These are phyloP conservation scores for Drosophila limbata DNA, from an alignment of 2,888 invertebrate species.

Conservation along the genomic window DNA sequence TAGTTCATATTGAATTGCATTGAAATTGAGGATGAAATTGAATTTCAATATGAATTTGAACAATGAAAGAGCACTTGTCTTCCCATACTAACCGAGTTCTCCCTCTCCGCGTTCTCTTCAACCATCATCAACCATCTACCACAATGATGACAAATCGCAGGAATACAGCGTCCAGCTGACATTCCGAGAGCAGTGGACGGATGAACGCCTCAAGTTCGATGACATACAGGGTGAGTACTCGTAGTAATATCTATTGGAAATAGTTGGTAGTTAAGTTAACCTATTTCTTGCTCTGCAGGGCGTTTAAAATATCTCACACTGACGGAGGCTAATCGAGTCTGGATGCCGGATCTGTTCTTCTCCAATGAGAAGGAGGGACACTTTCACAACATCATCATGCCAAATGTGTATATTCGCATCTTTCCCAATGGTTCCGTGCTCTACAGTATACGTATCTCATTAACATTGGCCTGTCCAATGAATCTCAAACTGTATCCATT, in stretches of 20 bases:
- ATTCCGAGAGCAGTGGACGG: constrained; percentile 98
- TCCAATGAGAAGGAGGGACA: constrained; percentile 99
- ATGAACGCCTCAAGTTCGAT: constrained; percentile 95
- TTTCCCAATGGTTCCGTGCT: constrained; percentile 97
- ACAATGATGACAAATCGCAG: constrained; percentile 85
- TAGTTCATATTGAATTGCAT: constrained; percentile 67
- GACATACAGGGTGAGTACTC: constrained; percentile 91
- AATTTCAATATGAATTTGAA: constrained; percentile 30
- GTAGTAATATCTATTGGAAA: too few relatives aligned
- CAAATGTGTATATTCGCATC: constrained; percentile 98
- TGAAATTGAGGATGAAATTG: constrained; percentile 33
- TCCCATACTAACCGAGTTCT: constrained; percentile 52
- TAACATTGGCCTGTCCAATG: constrained; percentile 98
- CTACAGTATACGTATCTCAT: constrained; percentile 98
- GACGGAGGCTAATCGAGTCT: constrained; percentile 97
- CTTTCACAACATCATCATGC: constrained; percentile 98
- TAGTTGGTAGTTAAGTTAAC: background rate
- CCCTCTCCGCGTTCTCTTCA: constrained; percentile 13
- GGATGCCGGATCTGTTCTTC: constrained; percentile 99
- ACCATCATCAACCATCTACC: constrained; percentile 6
- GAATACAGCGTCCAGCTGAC: constrained; percentile 99
- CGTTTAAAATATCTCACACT: constrained; percentile 95
- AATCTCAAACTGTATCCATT: constrained; percentile 98
- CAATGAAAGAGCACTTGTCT: constrained; percentile 21
- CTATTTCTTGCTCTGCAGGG: constrained; percentile 86